Conservation (phyloP, 2,797 vertebrate species). For the Eremophila alpestris region DNA sequence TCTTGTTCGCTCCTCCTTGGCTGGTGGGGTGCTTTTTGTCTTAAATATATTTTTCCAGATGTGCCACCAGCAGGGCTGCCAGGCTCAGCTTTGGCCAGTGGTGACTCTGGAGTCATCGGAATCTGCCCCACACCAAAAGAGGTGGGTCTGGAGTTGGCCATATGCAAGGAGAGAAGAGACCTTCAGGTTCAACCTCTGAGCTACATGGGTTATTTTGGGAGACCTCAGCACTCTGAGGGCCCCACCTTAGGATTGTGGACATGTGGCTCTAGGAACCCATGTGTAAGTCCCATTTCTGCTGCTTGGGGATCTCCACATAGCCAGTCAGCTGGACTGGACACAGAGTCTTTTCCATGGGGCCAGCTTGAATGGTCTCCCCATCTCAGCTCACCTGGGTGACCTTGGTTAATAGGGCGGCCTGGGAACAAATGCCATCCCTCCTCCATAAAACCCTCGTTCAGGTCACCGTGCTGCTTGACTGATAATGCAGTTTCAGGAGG, state of each 20-base stretch:
- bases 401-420: accelerated
- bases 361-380: accelerated
- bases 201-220: background rate
- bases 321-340: background rate
- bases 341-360: accelerated
- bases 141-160: background rate
- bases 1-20: background rate
- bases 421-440: background rate
- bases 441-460: background rate
- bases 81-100: background rate
- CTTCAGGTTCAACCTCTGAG: background rate
- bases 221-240: accelerated
- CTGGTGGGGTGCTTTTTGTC: background rate
- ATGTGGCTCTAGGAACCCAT: background rate
- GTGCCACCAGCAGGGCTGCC: background rate
- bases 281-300: background rate
- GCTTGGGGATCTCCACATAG: accelerated
- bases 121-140: background rate
- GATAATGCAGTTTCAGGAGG: background rate
- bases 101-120: background rate
- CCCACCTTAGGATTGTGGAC: accelerated
- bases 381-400: background rate
- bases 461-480: background rate
- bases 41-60: background rate
- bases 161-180: background rate